Percentiles rank a stretch among this genome's conserved stretches.
These are phyloP conservation scores for Probosciger aterrimus DNA, from an alignment of 2,113 vertebrate species.

Conservation along the genomic window DNA sequence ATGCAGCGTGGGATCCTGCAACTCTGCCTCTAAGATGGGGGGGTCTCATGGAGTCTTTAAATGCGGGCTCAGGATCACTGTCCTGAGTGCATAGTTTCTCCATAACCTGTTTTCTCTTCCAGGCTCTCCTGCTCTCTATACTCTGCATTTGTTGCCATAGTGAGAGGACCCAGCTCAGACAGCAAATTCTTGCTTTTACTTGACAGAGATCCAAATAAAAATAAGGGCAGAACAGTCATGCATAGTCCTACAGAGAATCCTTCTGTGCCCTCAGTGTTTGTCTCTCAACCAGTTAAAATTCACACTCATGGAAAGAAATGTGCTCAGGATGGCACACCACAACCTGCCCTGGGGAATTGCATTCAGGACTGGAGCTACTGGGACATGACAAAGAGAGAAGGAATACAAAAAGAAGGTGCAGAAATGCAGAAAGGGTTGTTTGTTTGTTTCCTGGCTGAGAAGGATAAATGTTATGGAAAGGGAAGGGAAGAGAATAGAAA, in stretches of 20 bases:
- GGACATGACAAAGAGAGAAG: not conserved
- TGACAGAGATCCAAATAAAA: not conserved
- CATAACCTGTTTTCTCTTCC: not conserved
- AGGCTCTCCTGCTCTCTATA: not conserved
- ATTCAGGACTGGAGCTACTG: not conserved
- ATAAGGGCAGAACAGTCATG: not conserved
- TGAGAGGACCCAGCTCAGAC: not conserved
- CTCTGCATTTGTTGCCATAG: not conserved
- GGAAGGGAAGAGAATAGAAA: not conserved
- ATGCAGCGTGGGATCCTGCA: not conserved
- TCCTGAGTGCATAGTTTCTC: not conserved
- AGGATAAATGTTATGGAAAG: not conserved
- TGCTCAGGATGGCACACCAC: not conserved
- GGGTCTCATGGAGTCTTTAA: not conserved
- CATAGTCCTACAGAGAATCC: not conserved
- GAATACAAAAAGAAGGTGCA: not conserved
- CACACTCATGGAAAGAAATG: not conserved
- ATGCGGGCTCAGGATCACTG: rapidly evolving
- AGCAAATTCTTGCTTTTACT: not conserved
- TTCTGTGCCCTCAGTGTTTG: not conserved
- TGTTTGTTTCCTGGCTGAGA: not conserved
- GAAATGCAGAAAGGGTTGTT: not conserved
- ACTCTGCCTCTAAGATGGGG: not conserved
- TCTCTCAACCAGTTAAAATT: not conserved
- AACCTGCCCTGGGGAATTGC: not conserved